phyloP scores from a whole-genome alignment of 2,888 invertebrate genomes.

The Drosophila cognata region DNA sequence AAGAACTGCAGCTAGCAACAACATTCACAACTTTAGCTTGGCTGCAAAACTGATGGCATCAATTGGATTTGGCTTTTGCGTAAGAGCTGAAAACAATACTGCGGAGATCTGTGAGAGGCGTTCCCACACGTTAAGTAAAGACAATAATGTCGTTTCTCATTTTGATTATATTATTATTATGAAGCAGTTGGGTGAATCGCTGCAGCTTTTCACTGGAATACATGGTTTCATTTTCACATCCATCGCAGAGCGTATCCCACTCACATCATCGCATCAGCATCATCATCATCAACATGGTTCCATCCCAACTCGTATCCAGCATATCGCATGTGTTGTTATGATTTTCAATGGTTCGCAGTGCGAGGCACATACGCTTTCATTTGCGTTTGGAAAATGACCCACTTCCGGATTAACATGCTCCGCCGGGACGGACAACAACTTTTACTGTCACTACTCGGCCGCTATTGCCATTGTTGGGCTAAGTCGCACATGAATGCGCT shows the following conservation, averaged over 20 bases:
- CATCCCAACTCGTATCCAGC: conserved; percentile 16
- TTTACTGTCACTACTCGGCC: conserved; percentile 62
- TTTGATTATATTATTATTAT: conserved; percentile 63
- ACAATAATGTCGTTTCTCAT: conserved; percentile 58
- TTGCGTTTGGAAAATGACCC: conserved; percentile 78
- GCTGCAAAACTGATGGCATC: conserved; percentile 27
- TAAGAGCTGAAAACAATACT: conserved; percentile 33
- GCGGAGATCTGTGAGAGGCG: conserved; percentile 18
- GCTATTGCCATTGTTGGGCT: conserved; percentile 22
- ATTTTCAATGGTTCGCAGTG: conserved; percentile 64
- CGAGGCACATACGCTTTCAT: conserved; percentile 65
- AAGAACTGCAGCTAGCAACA: conserved; percentile 1
- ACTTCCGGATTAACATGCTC: conserved; percentile 74
- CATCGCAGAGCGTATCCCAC: conserved; percentile 52
- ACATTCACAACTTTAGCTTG: conserved; percentile 14
- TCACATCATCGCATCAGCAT: conserved; percentile 25
- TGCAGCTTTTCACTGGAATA: conserved; percentile 42
- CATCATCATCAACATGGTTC: conserved; percentile 2
- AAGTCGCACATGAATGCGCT: conserved; percentile 15
- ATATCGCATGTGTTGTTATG: conserved; percentile 54
- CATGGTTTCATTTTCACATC: conserved; percentile 69
- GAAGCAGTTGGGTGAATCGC: conserved; percentile 28
- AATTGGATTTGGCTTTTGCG: conserved; percentile 44
- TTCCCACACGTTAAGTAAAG: conserved; percentile 53
- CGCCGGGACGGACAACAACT: conserved; percentile 51